Evolutionary conservation across 2,888 invertebrate species (phyloP), one percentile per base, ranked within the genome.

Genomic region (Eilema griseolum): DNA sequence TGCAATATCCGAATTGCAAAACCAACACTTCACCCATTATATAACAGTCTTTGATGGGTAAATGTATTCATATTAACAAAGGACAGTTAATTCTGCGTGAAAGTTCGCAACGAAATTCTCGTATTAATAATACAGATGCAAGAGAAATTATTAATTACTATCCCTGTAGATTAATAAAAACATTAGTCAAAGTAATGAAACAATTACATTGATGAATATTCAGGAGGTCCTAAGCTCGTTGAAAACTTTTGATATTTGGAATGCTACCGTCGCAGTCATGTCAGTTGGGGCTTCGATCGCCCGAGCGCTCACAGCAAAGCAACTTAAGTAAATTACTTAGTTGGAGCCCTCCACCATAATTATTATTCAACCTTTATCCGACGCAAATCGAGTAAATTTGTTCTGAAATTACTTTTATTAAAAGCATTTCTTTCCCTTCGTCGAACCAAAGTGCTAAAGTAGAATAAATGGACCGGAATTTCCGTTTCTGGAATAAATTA

Each of bases 381-480:
- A 86, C 83, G 85, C 86, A 90, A 93, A 91, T 93, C 90, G 90
- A 92, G 89, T 91, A 92, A 93, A 92, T 92, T 92, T 89, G 89
- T 91, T 90, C 88, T 87, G 75, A 93, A 93, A 93, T 93, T 93
- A 93, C 91, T 93, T 93, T 92, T 92, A 93, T 92, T 93, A 92
- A 93, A 93, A 93, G 91, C 92, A 90, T 93, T 94, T 93, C 92
- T 92, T 93, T 93, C 89, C 89, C 86, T 88, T 85, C 86, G 83
- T 82, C 89, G 89, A 91, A 90, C 89, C 90, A 89, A 92, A 93
- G 92, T 93, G 91, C 92, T 92, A 90, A 92, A 93, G 91, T 89
- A 92, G 88, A 90, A 89, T 90, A 92, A 94, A 94, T 94, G 92
- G 93, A 92, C 89, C 89, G 93, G 92, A 94, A 93, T 91, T 92